Percentiles rank a stretch among this genome's conserved stretches.
These are phyloP conservation scores for Orussus abietinus DNA, from an alignment of 1,140 invertebrate species.

Conservation along the genomic window DNA sequence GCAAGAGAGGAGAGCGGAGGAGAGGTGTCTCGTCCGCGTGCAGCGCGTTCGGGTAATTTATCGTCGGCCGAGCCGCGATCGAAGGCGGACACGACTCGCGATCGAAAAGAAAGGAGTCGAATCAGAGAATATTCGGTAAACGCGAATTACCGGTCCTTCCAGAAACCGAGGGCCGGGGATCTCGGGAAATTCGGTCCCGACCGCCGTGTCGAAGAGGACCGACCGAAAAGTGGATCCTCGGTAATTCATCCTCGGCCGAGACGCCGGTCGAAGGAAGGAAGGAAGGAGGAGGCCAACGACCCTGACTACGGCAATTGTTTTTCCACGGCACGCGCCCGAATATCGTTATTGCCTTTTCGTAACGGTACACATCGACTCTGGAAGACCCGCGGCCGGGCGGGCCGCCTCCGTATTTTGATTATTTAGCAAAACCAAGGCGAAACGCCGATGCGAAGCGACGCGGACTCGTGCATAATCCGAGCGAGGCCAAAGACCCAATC, in stretches of 20 bases:
- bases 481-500: background rate
- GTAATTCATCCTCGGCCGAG: conserved; percentile 27
- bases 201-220: too few species aligned
- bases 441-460: background rate
- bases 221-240: too few species aligned
- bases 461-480: background rate
- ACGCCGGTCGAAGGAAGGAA: conserved; percentile 20
- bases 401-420: background rate
- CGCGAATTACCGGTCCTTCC: too few species aligned
- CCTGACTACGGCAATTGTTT: conserved; percentile 27
- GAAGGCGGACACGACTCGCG: too few species aligned
- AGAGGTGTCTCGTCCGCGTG: conserved; percentile 27
- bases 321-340: conserved; percentile 14
- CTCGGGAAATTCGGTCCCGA: too few species aligned
- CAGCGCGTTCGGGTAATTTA: conserved; percentile 26
- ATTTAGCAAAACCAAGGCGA: background rate
- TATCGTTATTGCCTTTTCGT: conserved; percentile 5
- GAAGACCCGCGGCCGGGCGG: too few species aligned
- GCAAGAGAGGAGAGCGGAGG: too few species aligned
- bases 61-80: conserved; percentile 21
- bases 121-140: too few species aligned
- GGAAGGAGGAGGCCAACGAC: conserved; percentile 30
- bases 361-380: too few species aligned
- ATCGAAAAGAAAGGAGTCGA: too few species aligned
- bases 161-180: too few species aligned